Base-by-base conservation (phyloP, 2,113 vertebrate species). In the Megaceryle maxima region DNA sequence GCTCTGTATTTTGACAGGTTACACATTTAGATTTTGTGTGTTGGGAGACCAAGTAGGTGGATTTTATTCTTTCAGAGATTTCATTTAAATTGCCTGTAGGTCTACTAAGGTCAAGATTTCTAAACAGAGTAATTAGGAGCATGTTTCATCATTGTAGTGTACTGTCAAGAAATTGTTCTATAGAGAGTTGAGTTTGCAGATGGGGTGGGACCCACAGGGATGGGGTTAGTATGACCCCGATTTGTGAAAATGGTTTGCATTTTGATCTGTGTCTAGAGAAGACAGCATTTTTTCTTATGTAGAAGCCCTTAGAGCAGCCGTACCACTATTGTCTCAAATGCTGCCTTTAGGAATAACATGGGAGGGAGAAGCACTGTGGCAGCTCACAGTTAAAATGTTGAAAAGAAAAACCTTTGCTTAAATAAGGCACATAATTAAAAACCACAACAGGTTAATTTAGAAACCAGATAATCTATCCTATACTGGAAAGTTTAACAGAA, bases 181-280 rank as follows among this genome's bases (percentile, higher is more conserved):
- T 17, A n/a, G 75, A 64, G 85, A 75, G 51, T 2, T 8, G 10
- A 13, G 33, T 53, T 72, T 96, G 89, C 82, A 95, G 81, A 41
- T 95, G 87, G 69, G 51, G 16, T 64, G 72, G 73, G 44, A 88
- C 24, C 73, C 77, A 19, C 39, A 11, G 83, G 90, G 62, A 87
- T 24, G 48, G 56, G 87, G 91, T 93, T 44, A 67, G 73, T 2
- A 1, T 31, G 94, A 95, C 93, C 89, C 92, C 88, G 94, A 22
- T 84, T 79, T 81, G 43, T 78, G 48, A 33, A 18, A 73, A 44
- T 26, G 51, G 19, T 83, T 70, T 64, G 43, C 1, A 4, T 78
- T 90, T 24, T 69, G 50, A 75, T 68, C 33, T 4, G 22, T 16
- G 26, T 63, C 63, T 16, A 7, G 37, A 83, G 72, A 67, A 70